Base-by-base conservation (phyloP, 2,888 invertebrate species). In the Orthosia incerta region DNA sequence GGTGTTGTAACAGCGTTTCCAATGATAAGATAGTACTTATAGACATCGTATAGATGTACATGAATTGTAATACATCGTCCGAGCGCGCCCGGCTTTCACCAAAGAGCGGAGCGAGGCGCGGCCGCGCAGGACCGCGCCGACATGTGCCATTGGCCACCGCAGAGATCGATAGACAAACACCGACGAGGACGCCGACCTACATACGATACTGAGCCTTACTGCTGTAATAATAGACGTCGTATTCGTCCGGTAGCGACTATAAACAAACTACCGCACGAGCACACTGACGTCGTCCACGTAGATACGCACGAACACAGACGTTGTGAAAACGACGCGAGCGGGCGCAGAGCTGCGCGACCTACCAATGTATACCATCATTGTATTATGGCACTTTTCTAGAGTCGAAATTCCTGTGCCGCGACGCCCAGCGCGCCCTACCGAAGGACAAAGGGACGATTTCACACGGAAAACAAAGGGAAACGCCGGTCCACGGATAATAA, bases 131-230 rank as follows among this genome's bases (percentile, higher is more conserved):
- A 92, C 91, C 93, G 95, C 92, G 92, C 93, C 96, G 96, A 96
- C 97, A 96, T 97, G 96, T 97, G 95, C 96, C 94, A 97, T 97
- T 97, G 97, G 97, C 94, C 95, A 94, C 93, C 94, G 93, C 94
- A 89, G 91, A 96, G 97, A 97, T 97, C 97, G 97, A 97, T 97
- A 97, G 96, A 94, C 95, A 96, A 97, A 97, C 95, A 95, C 93
- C 94, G 92, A 89, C 93, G 96, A 96, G 96, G 96, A 95, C 96
- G 92, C 93, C 95, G 95, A 95, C 95, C 95, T 92, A 93, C 93
- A 93, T 90, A 91, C 92, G 90, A 96, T 93, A 93, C 89, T 93
- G 93, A 90, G 87, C 94, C 93, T 94, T 97, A 95, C 88, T 63
- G 68, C 81, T 77, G 74, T 67, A 76, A 82, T 80, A 86, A 91